These are phyloP conservation scores for Enhydra lutris DNA, from an alignment of 2,113 vertebrate species.

Conservation along the genomic window DNA sequence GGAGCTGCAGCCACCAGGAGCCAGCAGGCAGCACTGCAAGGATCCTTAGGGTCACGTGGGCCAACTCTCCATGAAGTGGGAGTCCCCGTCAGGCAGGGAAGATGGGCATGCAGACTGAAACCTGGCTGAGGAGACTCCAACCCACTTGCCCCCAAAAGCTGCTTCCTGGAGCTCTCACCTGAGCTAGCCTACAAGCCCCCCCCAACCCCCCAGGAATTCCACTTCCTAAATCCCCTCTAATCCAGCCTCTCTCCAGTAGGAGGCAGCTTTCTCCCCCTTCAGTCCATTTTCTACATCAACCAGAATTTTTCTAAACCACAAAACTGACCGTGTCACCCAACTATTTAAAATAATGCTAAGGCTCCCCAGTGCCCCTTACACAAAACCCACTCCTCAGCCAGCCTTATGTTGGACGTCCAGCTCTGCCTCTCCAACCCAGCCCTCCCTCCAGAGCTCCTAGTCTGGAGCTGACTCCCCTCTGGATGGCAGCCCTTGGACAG, in stretches of 20 bases:
- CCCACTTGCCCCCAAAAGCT: background rate
- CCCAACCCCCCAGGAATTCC: too few species aligned
- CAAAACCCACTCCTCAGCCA: background rate
- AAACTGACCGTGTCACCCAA: background rate
- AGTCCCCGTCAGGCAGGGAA: background rate
- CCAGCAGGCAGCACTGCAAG: background rate
- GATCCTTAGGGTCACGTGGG: background rate
- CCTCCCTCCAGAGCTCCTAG: background rate
- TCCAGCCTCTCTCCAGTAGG: background rate
- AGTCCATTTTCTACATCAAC: background rate
- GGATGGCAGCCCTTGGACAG: background rate
- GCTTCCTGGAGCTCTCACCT: background rate
- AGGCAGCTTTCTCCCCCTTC: background rate
- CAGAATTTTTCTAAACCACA: background rate
- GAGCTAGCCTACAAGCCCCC: background rate
- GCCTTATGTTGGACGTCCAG: accelerated
- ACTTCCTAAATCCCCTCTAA: background rate
- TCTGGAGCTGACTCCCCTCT: background rate
- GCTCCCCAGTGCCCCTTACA: background rate
- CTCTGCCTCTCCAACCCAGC: background rate
- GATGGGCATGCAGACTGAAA: background rate
- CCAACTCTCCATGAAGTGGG: background rate
- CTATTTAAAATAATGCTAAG: background rate
- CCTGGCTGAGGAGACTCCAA: background rate
- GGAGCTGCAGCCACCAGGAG: background rate